Evolutionary conservation across 2,888 invertebrate species (phyloP).

Genomic region (Colletes collaris): DNA sequence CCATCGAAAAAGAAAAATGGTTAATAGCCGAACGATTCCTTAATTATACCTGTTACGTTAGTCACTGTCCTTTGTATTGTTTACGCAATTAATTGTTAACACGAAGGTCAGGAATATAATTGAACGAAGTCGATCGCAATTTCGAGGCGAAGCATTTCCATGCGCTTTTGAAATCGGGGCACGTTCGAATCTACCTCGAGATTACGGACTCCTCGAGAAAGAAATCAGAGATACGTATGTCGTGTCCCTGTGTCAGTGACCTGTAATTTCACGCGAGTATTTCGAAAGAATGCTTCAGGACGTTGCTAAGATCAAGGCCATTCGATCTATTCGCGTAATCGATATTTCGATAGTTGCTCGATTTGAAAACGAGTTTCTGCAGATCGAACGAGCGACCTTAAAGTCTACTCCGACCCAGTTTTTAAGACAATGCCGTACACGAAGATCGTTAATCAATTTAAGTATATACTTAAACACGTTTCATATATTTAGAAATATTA

Average conservation of each 20-base stretch:
- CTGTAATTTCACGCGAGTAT: slow-evolving; percentile 11
- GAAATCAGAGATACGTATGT: slow-evolving; percentile 16
- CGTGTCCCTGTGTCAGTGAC: slow-evolving; percentile 25
- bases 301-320: slow-evolving; percentile 29
- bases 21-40: no score
- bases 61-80: not conserved
- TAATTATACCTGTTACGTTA: not conserved
- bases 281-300: not conserved
- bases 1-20: not conserved
- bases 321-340: slow-evolving; percentile 16
- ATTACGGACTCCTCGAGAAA: not conserved
- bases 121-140: not conserved
- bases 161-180: not conserved
- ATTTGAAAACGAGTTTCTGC: no score
- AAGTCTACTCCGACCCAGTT: no score
- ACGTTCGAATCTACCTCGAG: not conserved
- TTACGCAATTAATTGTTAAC: not conserved
- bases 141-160: not conserved
- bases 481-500: no score
- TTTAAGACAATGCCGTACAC: no score
- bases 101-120: not conserved
- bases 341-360: slow-evolving; percentile 19
- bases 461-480: no score
- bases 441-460: no score
- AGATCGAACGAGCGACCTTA: no score